Conservation (phyloP, 2,797 vertebrate genomes). For the Orientallactaga sibirica region DNA sequence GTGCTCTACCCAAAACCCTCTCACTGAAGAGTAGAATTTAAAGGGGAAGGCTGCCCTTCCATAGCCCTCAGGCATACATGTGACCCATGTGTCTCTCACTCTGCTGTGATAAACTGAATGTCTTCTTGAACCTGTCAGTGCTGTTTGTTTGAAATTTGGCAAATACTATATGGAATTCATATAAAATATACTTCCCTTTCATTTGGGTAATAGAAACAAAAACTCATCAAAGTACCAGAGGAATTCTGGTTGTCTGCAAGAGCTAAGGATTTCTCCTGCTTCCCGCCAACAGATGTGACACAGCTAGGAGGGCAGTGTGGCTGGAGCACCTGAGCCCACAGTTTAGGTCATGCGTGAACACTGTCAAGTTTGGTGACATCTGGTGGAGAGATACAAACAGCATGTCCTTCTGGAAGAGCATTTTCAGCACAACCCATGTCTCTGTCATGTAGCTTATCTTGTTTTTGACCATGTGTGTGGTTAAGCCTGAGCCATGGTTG, state of each 20-base stretch:
- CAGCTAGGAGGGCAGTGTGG: background rate
- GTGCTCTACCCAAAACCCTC: background rate
- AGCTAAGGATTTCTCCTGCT: background rate
- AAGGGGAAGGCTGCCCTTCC: background rate
- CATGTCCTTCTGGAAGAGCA: background rate
- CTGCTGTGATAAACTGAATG: background rate
- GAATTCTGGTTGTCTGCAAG: background rate
- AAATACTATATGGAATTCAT: background rate
- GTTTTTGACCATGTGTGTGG: background rate
- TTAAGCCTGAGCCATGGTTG: background rate
- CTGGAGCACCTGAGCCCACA: background rate
- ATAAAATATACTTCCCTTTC: background rate
- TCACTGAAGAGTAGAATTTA: background rate
- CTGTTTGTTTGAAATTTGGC: background rate
- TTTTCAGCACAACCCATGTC: background rate
- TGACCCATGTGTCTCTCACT: background rate
- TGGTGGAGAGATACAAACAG: background rate
- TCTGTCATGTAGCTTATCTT: background rate
- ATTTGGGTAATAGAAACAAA: background rate
- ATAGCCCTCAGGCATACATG: background rate
- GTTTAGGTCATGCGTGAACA: background rate
- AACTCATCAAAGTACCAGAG: background rate
- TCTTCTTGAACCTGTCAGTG: background rate
- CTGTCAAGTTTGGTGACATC: background rate
- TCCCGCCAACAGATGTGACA: background rate